Base-by-base conservation (phyloP, 2,113 vertebrate genomes). In the Pachycephala philippinensis region DNA sequence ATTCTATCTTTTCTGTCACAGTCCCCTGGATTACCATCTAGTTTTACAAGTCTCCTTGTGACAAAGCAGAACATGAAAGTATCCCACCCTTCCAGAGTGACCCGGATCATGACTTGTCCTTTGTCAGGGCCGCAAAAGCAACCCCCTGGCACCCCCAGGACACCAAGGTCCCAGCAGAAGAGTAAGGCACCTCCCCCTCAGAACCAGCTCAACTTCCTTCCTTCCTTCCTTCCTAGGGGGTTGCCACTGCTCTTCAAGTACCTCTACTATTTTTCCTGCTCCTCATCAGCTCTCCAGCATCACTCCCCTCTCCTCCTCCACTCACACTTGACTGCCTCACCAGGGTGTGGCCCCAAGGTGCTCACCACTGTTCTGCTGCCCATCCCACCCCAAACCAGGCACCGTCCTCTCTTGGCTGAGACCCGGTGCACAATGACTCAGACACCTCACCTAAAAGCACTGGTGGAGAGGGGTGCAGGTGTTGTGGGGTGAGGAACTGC, bases 361-460 rank as follows among this genome's bases (percentile, higher is more conserved):
- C 18, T 44, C 37, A 82, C 17, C 50, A 64, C 33, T 1, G 1
- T 20, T 74, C 59, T 94, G 33, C 75, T 85, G 70, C 56, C 54
- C 15, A 24, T 39, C 42, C 50, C 21, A 27, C 11, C 65, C 44
- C 2, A 2, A 76, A 70, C 11, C 28, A 68, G 33, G 26, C 31
- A 76, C n/a, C 0, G 0, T 76, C 31, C 57, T 53, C 57, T 76
- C 35, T 66, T 49, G n/a, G 24, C 66, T 76, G 52, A 80, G 33
- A 39, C 15, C 33, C 4, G 4, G 26, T 7, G 1, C 42, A 28
- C 1, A 1, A 11, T 0, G 1, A 45, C 56, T 71, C 39, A 57
- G 31, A 75, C 26, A 85, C 3, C 26, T 5, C 4, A 42, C 15
- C 26, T 50, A 22, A 89, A 94, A 44, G 1, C 45, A 42, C 24